Evolutionary conservation across 2,113 vertebrate genomes (phyloP).

Genomic region (Lepidothrix coronata): DNA sequence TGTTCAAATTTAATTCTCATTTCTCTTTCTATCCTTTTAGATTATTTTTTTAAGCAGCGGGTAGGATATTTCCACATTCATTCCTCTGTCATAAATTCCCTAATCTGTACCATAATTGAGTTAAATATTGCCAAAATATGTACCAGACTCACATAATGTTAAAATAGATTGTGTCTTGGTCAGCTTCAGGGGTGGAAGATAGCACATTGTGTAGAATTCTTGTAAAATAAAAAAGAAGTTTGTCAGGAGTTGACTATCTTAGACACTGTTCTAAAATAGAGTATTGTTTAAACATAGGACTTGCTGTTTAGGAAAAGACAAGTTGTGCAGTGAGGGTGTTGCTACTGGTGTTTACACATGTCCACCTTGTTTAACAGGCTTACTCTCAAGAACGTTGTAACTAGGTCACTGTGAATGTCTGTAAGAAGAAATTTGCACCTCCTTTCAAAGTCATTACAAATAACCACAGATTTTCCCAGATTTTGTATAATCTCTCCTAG

Average conservation of each 20-base stretch:
- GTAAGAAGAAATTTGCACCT: neutral
- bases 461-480: neutral
- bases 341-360: neutral
- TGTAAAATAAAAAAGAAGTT: neutral
- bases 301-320: neutral
- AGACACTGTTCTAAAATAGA: neutral
- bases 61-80: neutral
- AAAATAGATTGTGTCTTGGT: neutral
- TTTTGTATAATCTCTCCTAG: neutral
- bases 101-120: neutral
- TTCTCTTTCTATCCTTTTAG: neutral
- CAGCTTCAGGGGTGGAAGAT: neutral
- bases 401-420: neutral
- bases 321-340: neutral
- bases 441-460: neutral
- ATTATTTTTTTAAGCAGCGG: neutral
- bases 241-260: neutral
- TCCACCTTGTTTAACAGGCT: neutral
- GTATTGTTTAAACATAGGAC: neutral
- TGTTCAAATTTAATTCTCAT: neutral
- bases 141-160: neutral
- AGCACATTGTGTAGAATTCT: neutral
- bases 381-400: neutral
- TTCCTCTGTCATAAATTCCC: neutral
- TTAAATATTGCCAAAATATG: neutral